Evolutionary conservation across 2,797 vertebrate genomes (phyloP).

Genomic region (Gila robusta): DNA sequence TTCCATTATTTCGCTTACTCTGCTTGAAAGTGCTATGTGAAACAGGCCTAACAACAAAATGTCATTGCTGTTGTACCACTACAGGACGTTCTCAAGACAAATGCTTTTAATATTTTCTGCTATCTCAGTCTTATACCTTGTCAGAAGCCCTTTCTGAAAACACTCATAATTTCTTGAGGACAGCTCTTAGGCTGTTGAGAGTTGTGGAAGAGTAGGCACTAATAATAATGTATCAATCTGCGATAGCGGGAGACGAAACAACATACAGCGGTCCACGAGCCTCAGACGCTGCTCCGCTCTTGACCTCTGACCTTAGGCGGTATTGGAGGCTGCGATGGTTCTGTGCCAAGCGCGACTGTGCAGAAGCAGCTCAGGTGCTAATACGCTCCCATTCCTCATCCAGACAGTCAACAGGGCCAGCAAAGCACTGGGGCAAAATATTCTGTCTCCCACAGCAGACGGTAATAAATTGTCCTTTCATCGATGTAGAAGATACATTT

Average conservation of each 20-base stretch:
- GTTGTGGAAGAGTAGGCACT: not conserved
- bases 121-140: slow-evolving; percentile 40
- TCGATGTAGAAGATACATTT: slow-evolving; percentile 88
- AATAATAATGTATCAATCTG: slow-evolving; percentile 66
- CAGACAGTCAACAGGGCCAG: slow-evolving; percentile 84
- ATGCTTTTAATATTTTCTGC: slow-evolving; percentile 39
- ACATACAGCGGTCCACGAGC: slow-evolving; percentile 64
- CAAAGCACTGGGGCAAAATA: slow-evolving; percentile 90
- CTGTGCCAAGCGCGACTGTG: slow-evolving; percentile 73
- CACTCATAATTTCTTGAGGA: slow-evolving; percentile 48
- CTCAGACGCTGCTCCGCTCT: slow-evolving; percentile 67
- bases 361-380: slow-evolving; percentile 78
- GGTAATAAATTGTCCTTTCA: slow-evolving; percentile 97
- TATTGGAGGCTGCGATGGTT: slow-evolving; percentile 79
- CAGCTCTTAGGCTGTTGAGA: slow-evolving; percentile 21
- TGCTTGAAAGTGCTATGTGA: not conserved
- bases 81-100: slow-evolving; percentile 42
- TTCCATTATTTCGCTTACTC: not conserved
- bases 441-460: slow-evolving; percentile 90
- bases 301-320: slow-evolving; percentile 74
- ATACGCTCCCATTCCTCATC: slow-evolving; percentile 89
- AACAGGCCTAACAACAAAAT: not conserved
- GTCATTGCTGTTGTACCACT: slow-evolving; percentile 16
- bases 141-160: slow-evolving; percentile 46
- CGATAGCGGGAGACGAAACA: slow-evolving; percentile 70